phyloP scores from a whole-genome alignment of 2,113 vertebrate species.

The Mungos mungo region DNA sequence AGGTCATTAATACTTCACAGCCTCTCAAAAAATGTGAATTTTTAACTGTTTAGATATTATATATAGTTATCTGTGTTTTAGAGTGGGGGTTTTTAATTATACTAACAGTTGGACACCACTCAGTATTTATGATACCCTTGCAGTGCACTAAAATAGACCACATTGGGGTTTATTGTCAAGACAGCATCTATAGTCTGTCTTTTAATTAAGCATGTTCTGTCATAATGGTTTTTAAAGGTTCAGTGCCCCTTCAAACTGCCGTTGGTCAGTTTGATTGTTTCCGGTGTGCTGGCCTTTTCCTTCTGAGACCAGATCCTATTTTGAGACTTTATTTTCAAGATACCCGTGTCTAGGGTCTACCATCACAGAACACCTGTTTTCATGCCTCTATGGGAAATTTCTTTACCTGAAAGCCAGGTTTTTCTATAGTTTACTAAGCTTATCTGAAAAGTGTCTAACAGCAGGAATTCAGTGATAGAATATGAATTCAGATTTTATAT shows the following conservation, averaged over 20 bases:
- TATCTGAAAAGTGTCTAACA: not conserved
- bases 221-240: not conserved
- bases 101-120: not conserved
- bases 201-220: not conserved
- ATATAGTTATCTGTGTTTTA: not conserved
- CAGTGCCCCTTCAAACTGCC: not conserved
- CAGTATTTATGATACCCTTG: not conserved
- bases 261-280: too few species aligned
- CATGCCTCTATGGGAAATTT: not conserved
- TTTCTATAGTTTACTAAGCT: not conserved
- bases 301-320: not conserved
- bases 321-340: not conserved
- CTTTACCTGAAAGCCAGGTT: not conserved
- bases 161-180: not conserved
- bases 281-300: not conserved
- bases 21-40: not conserved
- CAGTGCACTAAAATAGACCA: not conserved
- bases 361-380: not conserved
- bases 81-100: slow-evolving; percentile 10
- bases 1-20: not conserved
- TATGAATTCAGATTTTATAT: not conserved
- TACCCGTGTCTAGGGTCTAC: not conserved
- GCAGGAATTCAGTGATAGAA: not conserved
- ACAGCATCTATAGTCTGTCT: not conserved
- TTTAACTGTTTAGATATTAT: not conserved